Conservation (phyloP, 2,888 invertebrate species). For the Bimastos eiseni region DNA sequence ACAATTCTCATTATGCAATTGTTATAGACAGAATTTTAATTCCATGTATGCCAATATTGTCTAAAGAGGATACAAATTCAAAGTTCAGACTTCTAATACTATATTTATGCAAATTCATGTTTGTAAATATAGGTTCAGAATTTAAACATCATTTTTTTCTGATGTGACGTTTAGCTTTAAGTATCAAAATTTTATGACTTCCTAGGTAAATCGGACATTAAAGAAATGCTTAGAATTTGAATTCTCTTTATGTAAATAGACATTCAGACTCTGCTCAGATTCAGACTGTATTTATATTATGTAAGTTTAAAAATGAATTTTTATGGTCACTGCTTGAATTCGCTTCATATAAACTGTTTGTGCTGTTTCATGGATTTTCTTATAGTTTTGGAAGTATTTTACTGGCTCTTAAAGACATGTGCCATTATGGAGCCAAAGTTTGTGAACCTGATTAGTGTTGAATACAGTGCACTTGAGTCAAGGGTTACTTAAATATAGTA, state of each 20-base stretch:
- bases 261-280: not conserved
- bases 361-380: not conserved
- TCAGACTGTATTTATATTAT: slow-evolving; percentile 2
- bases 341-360: not conserved
- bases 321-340: not conserved
- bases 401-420: not conserved
- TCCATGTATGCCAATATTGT: no score
- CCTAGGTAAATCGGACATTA: no score
- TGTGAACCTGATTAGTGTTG: not conserved
- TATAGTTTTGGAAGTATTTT: not conserved
- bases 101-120: not conserved
- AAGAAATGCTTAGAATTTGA: not conserved
- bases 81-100: no score
- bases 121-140: not conserved
- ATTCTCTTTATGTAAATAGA: not conserved
- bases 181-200: no score
- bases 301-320: not conserved
- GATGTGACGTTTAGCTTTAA: no score
- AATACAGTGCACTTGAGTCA: not conserved
- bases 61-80: no score
- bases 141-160: no score
- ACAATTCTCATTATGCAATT: no score
- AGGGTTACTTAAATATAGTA: no score
- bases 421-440: no score
- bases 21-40: no score